Conservation (phyloP, 2,797 vertebrate genomes). For the Choloepus didactylus region DNA sequence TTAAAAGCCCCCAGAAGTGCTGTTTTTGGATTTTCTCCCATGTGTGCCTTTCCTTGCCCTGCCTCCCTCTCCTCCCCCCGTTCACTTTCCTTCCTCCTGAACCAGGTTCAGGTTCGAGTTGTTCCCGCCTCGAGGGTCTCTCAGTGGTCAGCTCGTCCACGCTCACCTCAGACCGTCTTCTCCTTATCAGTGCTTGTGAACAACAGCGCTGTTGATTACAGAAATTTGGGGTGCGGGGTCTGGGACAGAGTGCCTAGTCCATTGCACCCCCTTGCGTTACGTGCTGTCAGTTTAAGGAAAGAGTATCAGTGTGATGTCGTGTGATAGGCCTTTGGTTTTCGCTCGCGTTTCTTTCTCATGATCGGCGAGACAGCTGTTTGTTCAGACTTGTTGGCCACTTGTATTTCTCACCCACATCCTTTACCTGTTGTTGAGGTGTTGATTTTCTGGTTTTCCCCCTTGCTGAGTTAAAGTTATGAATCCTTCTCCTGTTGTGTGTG, state of each 20-base stretch:
- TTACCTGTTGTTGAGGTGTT: background rate
- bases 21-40: background rate
- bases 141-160: too few relatives aligned
- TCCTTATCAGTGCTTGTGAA: fast-evolving
- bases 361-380: background rate
- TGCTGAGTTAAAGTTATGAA: background rate
- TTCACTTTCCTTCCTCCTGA: background rate
- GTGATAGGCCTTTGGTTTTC: too few relatives aligned
- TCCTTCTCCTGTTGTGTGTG: background rate
- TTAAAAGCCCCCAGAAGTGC: background rate
- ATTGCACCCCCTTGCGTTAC: fast-evolving
- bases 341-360: background rate
- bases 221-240: fast-evolving
- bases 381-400: background rate
- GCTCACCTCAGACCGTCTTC: background rate
- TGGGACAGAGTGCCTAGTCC: background rate
- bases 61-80: background rate
- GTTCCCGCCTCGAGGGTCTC: background rate
- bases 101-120: too few relatives aligned
- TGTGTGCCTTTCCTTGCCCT: background rate
- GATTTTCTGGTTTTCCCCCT: background rate
- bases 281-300: background rate
- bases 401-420: background rate
- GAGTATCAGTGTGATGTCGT: background rate
- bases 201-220: fast-evolving